Base-by-base conservation (phyloP, 1,140 invertebrate genomes). In the Caenorhabditis briggsae region DNA sequence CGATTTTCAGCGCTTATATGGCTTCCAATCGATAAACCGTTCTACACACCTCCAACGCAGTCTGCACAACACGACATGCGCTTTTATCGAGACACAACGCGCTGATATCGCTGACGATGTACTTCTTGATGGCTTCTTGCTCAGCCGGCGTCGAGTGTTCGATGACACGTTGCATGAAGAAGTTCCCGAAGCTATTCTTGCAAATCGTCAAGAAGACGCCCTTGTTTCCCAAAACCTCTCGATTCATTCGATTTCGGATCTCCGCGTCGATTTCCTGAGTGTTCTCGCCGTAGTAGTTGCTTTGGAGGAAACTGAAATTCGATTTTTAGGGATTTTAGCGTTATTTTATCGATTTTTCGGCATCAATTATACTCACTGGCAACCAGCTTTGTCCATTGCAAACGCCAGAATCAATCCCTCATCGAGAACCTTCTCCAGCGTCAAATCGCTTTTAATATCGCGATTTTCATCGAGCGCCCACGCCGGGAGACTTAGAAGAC, bases 171-270 rank as follows among this genome's bases (percentile, higher is more conserved):
- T 89, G 88, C 14, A 89, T 61, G 16, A 89, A 84, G 83, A 89
- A 89, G 48, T 89, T 89, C 2, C 70, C 88, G 48, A 89, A 89
- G 33, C 89, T 88, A 53, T 89, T 85, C 23, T 50, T 70, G 43
- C 84, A 88, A 18, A 88, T 70, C 74, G 56, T 56, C 86, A 89
- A 43, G 61, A 87, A 87, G 18, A 65, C n/a, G 8, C 58, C 56
- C 48, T 58, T 53, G 9, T 82, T 86, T 14, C 14, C 74, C 7
- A 86, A 43, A 33, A 82, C 46, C 33, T 84, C 50, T 20, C 41
- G n/a, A n/a, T 16, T 16, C 11, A 86, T 18, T 7, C 16, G 12
- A 6, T 18, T 14, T 23, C 85, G 85, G 18, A 53, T 6, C 2
- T 53, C 11, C 16, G 50, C 12, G 16, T 53, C 50, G 12, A 53